Evolutionary conservation across 1,140 invertebrate genomes (phyloP).

Genomic region (Eupeodes corollae): DNA sequence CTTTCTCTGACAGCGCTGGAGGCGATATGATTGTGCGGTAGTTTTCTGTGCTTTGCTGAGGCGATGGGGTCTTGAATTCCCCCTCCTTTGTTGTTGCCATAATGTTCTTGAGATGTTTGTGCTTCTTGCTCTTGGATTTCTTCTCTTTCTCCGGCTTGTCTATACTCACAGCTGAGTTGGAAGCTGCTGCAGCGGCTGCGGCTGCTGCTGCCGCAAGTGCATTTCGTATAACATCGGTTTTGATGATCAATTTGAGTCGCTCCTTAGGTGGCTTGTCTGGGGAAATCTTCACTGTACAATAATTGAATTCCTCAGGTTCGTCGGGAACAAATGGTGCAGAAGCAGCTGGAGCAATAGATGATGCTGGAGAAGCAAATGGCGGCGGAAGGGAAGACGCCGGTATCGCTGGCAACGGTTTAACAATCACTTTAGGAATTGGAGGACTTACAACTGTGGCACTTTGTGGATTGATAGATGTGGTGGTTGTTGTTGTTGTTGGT

Average conservation of each 20-base stretch:
- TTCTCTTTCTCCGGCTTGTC: conserved; percentile 22
- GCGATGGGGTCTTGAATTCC: conserved; percentile 40
- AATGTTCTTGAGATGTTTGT: conserved; percentile 30
- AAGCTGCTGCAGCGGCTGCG: conserved; percentile 15
- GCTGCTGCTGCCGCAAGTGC: conserved; percentile 31
- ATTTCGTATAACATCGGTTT: conserved; percentile 34
- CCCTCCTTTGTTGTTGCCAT: conserved; percentile 16
- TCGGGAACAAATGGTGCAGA: conserved; percentile 6
- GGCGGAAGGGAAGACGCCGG: neutral
- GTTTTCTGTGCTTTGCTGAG: conserved; percentile 32
- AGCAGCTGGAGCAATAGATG: neutral
- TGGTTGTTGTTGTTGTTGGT: neutral
- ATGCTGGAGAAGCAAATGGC: conserved; percentile 37
- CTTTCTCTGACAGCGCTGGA: conserved; percentile 26
- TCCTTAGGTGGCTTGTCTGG: conserved; percentile 40
- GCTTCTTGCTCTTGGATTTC: conserved; percentile 34
- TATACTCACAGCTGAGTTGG: conserved; percentile 2
- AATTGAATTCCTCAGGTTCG: conserved; percentile 36
- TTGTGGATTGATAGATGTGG: neutral
- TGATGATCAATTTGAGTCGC: conserved; percentile 32
- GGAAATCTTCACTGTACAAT: conserved; percentile 39
- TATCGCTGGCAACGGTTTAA: no score
- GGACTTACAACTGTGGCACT: neutral
- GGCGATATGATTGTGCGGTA: conserved; percentile 23
- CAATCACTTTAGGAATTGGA: neutral